Percentiles rank a stretch among this genome's conserved stretches.
These are phyloP conservation scores for Chiloscyllium plagiosum DNA, from an alignment of 2,113 vertebrate genomes.

Conservation along the genomic window DNA sequence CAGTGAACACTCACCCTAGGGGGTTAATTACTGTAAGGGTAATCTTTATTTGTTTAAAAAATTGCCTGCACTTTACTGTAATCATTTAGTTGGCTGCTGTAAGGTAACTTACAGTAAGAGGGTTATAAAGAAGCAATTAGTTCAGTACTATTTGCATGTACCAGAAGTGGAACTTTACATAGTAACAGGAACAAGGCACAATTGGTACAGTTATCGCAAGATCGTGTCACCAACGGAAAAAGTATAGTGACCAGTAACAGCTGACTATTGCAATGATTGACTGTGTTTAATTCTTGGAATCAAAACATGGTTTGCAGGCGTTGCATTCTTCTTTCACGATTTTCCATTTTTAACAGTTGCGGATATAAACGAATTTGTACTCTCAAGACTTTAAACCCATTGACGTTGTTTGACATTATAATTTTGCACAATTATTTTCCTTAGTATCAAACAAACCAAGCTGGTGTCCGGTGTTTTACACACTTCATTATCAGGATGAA, in stretches of 20 bases:
- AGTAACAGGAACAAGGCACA: background rate
- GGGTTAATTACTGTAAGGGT: background rate
- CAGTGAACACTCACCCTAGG: background rate
- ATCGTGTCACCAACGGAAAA: background rate
- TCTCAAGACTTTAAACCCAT: background rate
- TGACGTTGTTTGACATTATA: background rate
- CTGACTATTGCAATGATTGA: background rate
- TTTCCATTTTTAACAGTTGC: background rate
- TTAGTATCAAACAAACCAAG: background rate
- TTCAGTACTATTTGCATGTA: conserved; percentile 22
- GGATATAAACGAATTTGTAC: background rate
- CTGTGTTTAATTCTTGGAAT: background rate
- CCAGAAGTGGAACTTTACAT: conserved; percentile 29
- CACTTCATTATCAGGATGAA: background rate
- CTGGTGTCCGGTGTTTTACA: background rate
- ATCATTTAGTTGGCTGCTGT: background rate
- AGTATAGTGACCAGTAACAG: background rate
- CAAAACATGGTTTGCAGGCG: background rate
- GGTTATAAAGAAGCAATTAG: background rate
- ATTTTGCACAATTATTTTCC: background rate
- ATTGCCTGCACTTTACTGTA: conserved; percentile 12
- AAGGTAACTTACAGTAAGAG: conserved; percentile 28
- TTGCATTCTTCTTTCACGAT: background rate
- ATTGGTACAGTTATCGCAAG: background rate
- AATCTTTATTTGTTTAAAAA: background rate